Evolutionary conservation across 2,797 vertebrate species (phyloP).

Genomic region (Falco berigora): DNA sequence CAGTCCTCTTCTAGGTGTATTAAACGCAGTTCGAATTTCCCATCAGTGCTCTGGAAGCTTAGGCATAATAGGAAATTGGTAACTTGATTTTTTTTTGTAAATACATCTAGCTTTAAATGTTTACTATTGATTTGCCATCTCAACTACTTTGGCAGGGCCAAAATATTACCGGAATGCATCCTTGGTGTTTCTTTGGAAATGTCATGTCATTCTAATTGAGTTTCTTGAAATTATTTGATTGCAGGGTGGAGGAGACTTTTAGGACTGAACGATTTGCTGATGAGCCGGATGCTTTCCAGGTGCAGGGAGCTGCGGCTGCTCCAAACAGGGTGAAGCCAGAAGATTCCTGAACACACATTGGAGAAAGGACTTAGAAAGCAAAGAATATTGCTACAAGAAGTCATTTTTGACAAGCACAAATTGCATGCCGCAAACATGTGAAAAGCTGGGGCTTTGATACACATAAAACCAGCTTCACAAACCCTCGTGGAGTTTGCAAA

Average conservation of each 20-base stretch:
- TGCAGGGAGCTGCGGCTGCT: background rate
- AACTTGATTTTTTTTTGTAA: background rate
- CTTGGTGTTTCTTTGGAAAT: slow-evolving; percentile 29
- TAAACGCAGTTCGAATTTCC: background rate
- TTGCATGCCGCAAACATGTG: no score
- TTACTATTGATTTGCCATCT: slow-evolving; percentile 19
- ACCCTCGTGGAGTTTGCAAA: rapidly evolving
- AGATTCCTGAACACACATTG: background rate
- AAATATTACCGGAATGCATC: slow-evolving; percentile 8
- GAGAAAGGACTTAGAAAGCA: background rate
- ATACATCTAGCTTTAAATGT: background rate
- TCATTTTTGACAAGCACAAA: background rate
- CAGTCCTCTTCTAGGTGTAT: background rate
- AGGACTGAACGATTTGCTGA: background rate
- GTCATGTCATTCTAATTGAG: background rate
- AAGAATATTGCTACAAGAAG: background rate
- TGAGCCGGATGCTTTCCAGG: background rate
- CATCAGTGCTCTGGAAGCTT: background rate
- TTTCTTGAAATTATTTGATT: slow-evolving; percentile 21
- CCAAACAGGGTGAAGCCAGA: background rate
- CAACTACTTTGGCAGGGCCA: background rate
- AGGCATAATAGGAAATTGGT: background rate
- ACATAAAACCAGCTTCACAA: rapidly evolving
- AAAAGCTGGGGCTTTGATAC: background rate
- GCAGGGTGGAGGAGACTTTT: background rate